Conservation (phyloP, 2,888 invertebrate genomes). For the Cheilosia grossa region DNA sequence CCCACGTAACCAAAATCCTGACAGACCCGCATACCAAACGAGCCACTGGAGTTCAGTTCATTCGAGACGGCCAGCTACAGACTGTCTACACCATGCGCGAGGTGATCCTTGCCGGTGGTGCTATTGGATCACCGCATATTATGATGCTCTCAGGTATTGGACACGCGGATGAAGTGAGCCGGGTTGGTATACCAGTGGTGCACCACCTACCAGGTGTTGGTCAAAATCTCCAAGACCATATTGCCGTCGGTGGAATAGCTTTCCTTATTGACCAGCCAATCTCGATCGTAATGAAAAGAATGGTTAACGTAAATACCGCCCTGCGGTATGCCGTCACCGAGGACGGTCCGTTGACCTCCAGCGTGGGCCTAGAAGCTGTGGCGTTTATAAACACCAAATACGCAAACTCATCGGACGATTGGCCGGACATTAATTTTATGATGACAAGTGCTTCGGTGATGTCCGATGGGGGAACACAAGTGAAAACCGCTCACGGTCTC, state of each 20-base stretch:
- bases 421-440: slow-evolving; percentile 97
- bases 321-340: slow-evolving; percentile 93
- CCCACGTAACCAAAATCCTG: slow-evolving; percentile 90
- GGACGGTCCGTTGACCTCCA: slow-evolving; percentile 93
- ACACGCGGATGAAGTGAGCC: slow-evolving; percentile 88
- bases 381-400: slow-evolving; percentile 95
- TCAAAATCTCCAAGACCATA: slow-evolving; percentile 94
- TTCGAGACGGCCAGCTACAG: slow-evolving; percentile 86
- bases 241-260: slow-evolving; percentile 92
- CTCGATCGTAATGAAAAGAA: slow-evolving; percentile 90
- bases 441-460: slow-evolving; percentile 91
- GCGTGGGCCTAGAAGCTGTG: slow-evolving; percentile 93
- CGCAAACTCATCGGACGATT: slow-evolving; percentile 92
- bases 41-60: slow-evolving; percentile 92
- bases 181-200: slow-evolving; percentile 89
- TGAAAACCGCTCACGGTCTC: slow-evolving; percentile 91
- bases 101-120: slow-evolving; percentile 87
- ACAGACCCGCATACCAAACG: slow-evolving; percentile 89
- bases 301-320: slow-evolving; percentile 93
- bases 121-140: slow-evolving; percentile 95
- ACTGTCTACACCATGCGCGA: slow-evolving; percentile 82
- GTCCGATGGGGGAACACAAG: slow-evolving; percentile 92
- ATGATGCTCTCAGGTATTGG: slow-evolving; percentile 96
- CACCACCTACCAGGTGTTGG: slow-evolving; percentile 93
- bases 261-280: slow-evolving; percentile 92